Conservation (phyloP, 1,140 invertebrate species). For the Drosophila dunni region DNA sequence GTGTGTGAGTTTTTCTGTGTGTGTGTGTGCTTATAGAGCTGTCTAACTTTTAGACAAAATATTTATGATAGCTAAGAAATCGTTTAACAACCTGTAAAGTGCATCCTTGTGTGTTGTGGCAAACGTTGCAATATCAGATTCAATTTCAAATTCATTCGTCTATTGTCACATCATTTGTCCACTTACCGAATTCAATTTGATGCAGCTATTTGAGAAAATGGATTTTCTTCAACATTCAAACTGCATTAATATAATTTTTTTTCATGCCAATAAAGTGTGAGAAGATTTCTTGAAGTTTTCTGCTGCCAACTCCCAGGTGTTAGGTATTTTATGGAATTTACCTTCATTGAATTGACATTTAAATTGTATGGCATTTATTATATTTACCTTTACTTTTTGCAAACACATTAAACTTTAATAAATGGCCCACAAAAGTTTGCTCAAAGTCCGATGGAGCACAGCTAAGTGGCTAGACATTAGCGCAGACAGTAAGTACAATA, state of each 20-base stretch:
- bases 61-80: constrained; percentile 74
- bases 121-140: constrained; percentile 27
- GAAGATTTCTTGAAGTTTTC: no score
- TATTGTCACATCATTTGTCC: constrained; percentile 23
- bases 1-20: constrained; percentile 12
- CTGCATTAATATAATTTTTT: not conserved
- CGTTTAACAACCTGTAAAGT: constrained; percentile 65
- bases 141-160: constrained; percentile 5
- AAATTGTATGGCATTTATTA: not conserved
- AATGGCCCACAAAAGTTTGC: constrained; percentile 32
- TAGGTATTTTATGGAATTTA: not conserved
- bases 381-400: not conserved
- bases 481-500: constrained; percentile 24
- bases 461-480: constrained; percentile 56
- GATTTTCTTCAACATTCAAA: not conserved
- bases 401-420: constrained; percentile 30
- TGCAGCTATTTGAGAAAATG: not conserved
- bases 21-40: constrained; percentile 53
- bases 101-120: constrained; percentile 7
- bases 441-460: constrained; percentile 17
- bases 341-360: not conserved
- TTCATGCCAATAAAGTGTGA: no score
- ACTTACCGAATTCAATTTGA: not conserved
- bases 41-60: constrained; percentile 78
- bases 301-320: not conserved